Evolutionary conservation across 2,888 invertebrate genomes (phyloP).

Genomic region (Leptinotarsa peninsularis): DNA sequence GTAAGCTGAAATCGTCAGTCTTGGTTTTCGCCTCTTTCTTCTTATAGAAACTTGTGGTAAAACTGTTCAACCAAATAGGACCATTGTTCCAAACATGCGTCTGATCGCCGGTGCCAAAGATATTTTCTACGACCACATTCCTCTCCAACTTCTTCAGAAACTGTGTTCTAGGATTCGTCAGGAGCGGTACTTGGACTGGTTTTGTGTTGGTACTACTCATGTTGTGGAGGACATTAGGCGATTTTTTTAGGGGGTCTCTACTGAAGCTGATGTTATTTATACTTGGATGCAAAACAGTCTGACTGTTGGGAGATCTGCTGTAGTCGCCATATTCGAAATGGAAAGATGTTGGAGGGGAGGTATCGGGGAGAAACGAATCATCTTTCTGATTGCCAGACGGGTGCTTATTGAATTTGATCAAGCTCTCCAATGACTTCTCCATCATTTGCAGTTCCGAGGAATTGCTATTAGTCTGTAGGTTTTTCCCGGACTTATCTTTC

Average conservation of each 20-base stretch:
- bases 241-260: conserved; percentile 53
- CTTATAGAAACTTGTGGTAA: conserved; percentile 44
- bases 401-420: conserved; percentile 50
- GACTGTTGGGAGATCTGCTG: conserved; percentile 53
- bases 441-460: conserved; percentile 56
- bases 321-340: conserved; percentile 47
- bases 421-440: conserved; percentile 58
- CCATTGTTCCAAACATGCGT: conserved; percentile 35
- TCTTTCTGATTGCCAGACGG: conserved; percentile 42
- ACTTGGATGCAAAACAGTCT: conserved; percentile 57
- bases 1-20: conserved; percentile 70
- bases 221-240: conserved; percentile 58
- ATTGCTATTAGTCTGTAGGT: conserved; percentile 13
- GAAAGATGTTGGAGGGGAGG: conserved; percentile 14
- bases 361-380: conserved; percentile 35
- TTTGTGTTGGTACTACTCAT: conserved; percentile 46
- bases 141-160: conserved; percentile 60
- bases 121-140: conserved; percentile 53
- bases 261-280: conserved; percentile 64
- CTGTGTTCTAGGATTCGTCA: conserved; percentile 55
- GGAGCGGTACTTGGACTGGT: conserved; percentile 52
- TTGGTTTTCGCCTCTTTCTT: conserved; percentile 55
- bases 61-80: conserved; percentile 53
- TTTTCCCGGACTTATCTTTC: conserved; percentile 27
- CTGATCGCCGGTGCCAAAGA: conserved; percentile 52